Conservation (phyloP, 2,797 vertebrate genomes). For the Pseudocheirus occidentalis region DNA sequence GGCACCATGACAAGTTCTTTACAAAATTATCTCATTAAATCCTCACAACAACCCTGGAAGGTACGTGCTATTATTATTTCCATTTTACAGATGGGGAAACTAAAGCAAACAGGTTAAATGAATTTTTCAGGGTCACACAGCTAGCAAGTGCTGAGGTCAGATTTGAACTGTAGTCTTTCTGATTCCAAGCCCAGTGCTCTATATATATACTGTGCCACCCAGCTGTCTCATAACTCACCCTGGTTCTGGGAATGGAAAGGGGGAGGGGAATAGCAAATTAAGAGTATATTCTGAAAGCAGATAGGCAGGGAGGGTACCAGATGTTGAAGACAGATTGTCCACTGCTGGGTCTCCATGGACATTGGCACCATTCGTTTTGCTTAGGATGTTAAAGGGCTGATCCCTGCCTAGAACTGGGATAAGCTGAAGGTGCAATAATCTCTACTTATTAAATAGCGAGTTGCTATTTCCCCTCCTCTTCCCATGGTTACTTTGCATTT, state of each 20-base stretch:
- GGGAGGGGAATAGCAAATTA: not conserved
- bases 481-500: not conserved
- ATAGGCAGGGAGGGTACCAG: not conserved
- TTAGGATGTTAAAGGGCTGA: not conserved
- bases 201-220: not conserved
- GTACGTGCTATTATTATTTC: not conserved
- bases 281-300: not conserved
- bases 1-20: not conserved
- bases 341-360: not conserved
- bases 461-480: not conserved
- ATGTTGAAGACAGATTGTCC: not conserved
- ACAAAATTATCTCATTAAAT: not conserved
- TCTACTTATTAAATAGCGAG: not conserved
- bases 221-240: not conserved
- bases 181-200: not conserved
- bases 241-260: not conserved
- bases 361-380: not conserved
- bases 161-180: not conserved
- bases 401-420: not conserved
- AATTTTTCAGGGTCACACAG: not conserved
- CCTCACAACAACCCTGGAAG: not conserved
- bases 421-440: not conserved
- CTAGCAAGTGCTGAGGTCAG: not conserved
- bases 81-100: not conserved
- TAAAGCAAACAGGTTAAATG: not conserved